Percentiles rank a stretch among this genome's conserved stretches.
Evolutionary conservation across 2,888 invertebrate genomes (phyloP).

Genomic region (Rhopalosiphum nymphaeae): DNA sequence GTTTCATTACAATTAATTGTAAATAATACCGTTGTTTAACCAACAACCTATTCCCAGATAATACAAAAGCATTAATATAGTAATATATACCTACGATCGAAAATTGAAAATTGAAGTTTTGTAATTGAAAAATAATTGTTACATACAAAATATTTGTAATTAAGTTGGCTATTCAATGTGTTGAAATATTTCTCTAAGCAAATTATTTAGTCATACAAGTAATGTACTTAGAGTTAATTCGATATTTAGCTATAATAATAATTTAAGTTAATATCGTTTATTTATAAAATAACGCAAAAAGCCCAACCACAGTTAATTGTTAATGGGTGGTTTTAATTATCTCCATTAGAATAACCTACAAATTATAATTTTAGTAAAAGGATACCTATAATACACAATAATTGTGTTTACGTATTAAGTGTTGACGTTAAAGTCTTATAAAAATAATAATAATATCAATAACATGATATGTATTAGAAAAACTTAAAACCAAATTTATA

Average conservation of each 20-base stretch:
- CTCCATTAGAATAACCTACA: neutral
- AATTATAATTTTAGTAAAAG: no score
- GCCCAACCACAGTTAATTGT: neutral
- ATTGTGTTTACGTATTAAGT: neutral
- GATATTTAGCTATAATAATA: neutral
- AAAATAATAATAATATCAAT: neutral
- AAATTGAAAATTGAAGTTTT: neutral
- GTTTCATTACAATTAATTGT: conserved; percentile 63
- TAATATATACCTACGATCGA: neutral
- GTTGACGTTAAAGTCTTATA: neutral
- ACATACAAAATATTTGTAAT: neutral
- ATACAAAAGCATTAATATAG: neutral
- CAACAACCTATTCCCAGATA: conserved; percentile 6
- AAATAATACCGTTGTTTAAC: conserved; percentile 52
- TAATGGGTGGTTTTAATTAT: neutral
- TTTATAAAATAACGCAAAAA: no score
- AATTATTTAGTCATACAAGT: neutral
- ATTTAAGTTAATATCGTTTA: neutral
- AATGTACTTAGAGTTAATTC: neutral
- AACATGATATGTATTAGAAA: neutral
- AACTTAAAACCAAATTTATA: neutral
- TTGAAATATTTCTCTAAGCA: neutral
- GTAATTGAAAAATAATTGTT: neutral
- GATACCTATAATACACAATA: no score
- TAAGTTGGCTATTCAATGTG: neutral